These are phyloP conservation scores for Paratilapia polleni DNA, from an alignment of 2,113 vertebrate species.

Conservation along the genomic window DNA sequence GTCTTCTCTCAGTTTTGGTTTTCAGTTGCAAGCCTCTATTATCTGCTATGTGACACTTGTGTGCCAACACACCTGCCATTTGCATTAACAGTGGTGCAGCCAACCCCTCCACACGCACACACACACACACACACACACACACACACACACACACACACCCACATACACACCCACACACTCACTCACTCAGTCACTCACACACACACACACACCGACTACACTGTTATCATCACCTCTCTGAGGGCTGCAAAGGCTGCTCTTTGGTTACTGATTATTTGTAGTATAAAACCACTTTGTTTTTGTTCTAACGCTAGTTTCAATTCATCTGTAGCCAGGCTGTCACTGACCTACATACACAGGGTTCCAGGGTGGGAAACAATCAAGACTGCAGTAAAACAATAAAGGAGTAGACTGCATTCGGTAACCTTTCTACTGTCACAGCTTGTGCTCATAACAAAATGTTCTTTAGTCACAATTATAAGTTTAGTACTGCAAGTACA, in stretches of 20 bases:
- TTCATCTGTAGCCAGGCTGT: slow-evolving; percentile 43
- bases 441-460: not conserved
- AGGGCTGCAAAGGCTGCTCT: slow-evolving; percentile 33
- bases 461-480: not conserved
- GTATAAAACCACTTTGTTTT: slow-evolving; percentile 52
- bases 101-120: slow-evolving; percentile 16
- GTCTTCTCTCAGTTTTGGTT: slow-evolving; percentile 63
- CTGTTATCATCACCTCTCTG: slow-evolving; percentile 25
- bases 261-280: slow-evolving; percentile 62
- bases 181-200: too few species aligned
- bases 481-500: not conserved
- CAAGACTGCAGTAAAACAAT: slow-evolving; percentile 4
- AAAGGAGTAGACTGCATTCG: slow-evolving; percentile 1
- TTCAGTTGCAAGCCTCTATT: slow-evolving; percentile 67
- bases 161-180: too few species aligned
- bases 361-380: slow-evolving; percentile 15
- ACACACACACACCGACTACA: not conserved
- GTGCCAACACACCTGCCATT: slow-evolving; percentile 43
- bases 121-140: not conserved
- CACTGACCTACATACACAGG: slow-evolving; percentile 53
- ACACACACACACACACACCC: not conserved
- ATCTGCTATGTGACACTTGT: slow-evolving; percentile 71
- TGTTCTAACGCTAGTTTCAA: slow-evolving; percentile 30
- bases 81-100: slow-evolving; percentile 46
- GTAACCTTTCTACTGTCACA: slow-evolving; percentile 11